Percentiles rank a stretch among this genome's conserved stretches.
phyloP scores from a whole-genome alignment of 2,797 vertebrate genomes.

The Echeneis naucrates region DNA sequence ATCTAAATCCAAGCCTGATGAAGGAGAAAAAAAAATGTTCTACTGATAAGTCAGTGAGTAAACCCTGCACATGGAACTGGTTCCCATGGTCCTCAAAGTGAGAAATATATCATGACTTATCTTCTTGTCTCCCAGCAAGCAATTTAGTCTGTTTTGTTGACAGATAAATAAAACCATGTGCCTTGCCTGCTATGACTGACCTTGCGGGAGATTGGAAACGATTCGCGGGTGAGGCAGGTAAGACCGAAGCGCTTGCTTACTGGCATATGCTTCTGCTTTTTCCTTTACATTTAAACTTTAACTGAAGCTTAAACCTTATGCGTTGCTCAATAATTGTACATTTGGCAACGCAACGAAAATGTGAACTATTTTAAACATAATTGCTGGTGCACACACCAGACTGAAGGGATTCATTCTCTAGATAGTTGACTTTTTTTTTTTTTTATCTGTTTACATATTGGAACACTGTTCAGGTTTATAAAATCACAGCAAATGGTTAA shows the following conservation, averaged over 20 bases:
- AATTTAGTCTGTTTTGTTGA: conserved; percentile 66
- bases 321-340: no score
- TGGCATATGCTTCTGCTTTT: conserved; percentile 12
- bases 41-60: conserved; percentile 35
- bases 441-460: no score
- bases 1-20: conserved; percentile 23
- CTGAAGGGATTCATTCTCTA: neutral
- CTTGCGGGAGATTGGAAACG: conserved; percentile 44
- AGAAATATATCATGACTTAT: conserved; percentile 60
- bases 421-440: neutral
- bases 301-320: neutral
- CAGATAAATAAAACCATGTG: conserved; percentile 64
- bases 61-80: conserved; percentile 37
- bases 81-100: conserved; percentile 53
- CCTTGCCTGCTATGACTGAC: conserved; percentile 50
- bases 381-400: neutral
- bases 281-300: conserved; percentile 26
- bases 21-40: conserved; percentile 27
- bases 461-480: no score
- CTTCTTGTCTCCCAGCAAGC: conserved; percentile 53
- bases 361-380: neutral
- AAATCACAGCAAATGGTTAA: no score
- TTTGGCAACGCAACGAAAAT: neutral
- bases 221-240: conserved; percentile 50
- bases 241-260: conserved; percentile 56